Evolutionary conservation across 2,113 vertebrate species (phyloP), one percentile per base, ranked within the genome.

Genomic region (Malaclemys terrapin): DNA sequence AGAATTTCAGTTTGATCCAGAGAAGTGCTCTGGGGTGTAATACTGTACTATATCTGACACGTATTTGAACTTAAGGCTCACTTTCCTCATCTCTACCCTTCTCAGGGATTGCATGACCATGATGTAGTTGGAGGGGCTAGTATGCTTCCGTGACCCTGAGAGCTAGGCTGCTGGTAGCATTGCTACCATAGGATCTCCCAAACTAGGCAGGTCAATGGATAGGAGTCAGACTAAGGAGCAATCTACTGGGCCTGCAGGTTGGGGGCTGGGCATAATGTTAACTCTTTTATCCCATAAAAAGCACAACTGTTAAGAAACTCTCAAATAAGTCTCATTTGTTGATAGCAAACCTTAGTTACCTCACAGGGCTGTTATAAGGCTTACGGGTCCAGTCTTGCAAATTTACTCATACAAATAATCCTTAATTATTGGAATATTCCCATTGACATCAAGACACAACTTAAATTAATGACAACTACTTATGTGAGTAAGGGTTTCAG

Each of bases 381-480:
- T 89, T 88, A 52, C 83, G 57, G 19, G 5, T 59, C 42, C 24
- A 9, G 0, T 95, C n/a, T 86, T 57, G 25, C 29, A 27, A 76
- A 4, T 45, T 76, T 45, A 76, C 42, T 45, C 0, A 1, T 16
- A 16, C 3, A 3, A 10, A 0, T 49, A 35, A 31, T n/a, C 29
- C 92, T 45, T 57, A n/a, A n/a, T 56, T 12, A 42, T 9, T 76
- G 22, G 38, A 13, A 20, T 45, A 5, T 13, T 93, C 20, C n/a
- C 0, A 1, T 29, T 47, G 53, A 78, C 29, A 42, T 50, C 10
- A 87, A 42, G 59, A 72, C 52, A 88, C 87, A 81, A 14, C 38
- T 52, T 10, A 2, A 80, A 27, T 83, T 89, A 4, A 14, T 83
- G 79, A 83, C 16, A 17, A 42, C n/a, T 42, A 35, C 6, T 87